Evolutionary conservation across 2,888 invertebrate species (phyloP).

Genomic region (Eretmocerus hayati): DNA sequence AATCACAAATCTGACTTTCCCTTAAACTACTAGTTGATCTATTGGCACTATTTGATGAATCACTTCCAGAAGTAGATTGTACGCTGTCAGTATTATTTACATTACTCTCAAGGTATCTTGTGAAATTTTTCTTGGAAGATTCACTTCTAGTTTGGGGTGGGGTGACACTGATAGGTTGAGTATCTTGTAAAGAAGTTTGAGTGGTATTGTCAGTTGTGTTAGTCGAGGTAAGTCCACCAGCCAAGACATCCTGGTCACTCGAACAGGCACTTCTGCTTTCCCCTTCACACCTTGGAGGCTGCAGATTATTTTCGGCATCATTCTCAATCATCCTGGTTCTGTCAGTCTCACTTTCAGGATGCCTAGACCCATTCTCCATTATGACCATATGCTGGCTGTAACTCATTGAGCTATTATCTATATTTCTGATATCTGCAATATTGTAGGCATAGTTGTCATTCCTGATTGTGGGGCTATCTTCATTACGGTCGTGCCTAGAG

Average conservation of each 20-base stretch:
- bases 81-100: conserved; percentile 16
- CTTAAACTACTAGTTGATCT: conserved; percentile 12
- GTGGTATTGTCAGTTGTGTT: conserved; percentile 19
- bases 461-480: conserved; percentile 13
- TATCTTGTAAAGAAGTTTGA: conserved; percentile 20
- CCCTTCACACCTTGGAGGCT: conserved; percentile 8
- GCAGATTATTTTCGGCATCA: conserved; percentile 23
- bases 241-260: conserved; percentile 5
- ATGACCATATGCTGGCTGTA: conserved; percentile 12
- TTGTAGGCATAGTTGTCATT: conserved; percentile 19
- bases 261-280: conserved; percentile 9
- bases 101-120: conserved; percentile 17
- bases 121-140: conserved; percentile 17
- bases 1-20: conserved; percentile 17
- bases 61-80: conserved; percentile 13
- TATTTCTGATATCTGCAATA: conserved; percentile 11
- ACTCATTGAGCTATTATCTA: conserved; percentile 13
- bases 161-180: conserved; percentile 10
- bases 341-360: conserved; percentile 6
- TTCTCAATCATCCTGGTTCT: conserved; percentile 15
- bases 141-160: conserved; percentile 12
- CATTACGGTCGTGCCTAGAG: conserved; percentile 13
- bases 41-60: conserved; percentile 5
- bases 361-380: conserved; percentile 22
- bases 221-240: conserved; percentile 3